phyloP scores from a whole-genome alignment of 2,888 invertebrate genomes.

The Drosophila mayaguana region DNA sequence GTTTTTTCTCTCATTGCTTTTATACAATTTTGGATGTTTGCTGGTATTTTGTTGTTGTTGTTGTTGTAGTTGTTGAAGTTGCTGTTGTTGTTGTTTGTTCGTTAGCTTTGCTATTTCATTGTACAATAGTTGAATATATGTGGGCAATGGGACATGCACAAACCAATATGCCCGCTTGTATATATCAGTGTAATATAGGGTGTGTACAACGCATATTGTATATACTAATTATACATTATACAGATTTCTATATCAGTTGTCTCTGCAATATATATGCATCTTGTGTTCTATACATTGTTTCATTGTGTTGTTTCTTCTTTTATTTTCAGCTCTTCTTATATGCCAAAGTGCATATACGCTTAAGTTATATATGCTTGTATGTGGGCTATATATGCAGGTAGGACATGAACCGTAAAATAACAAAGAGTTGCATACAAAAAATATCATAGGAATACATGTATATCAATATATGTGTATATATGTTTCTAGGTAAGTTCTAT shows the following conservation, averaged over 20 bases:
- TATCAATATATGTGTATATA: constrained; percentile 59
- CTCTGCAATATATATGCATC: constrained; percentile 21
- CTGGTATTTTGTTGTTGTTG: constrained; percentile 23
- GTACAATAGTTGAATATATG: constrained; percentile 65
- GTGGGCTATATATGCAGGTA: constrained; percentile 55
- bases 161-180: constrained; percentile 38
- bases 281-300: constrained; percentile 70
- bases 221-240: constrained; percentile 50
- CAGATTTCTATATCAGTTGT: constrained; percentile 25
- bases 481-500: constrained; percentile 22
- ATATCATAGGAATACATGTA: constrained; percentile 72
- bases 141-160: constrained; percentile 21
- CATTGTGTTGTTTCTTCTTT: constrained; percentile 46
- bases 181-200: constrained; percentile 52
- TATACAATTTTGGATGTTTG: constrained; percentile 40
- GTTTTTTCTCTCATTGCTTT: constrained; percentile 24
- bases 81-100: constrained; percentile 28
- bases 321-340: constrained; percentile 64
- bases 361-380: constrained; percentile 40
- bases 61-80: constrained; percentile 23
- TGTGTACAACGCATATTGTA: constrained; percentile 64
- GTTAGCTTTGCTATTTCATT: constrained; percentile 69
- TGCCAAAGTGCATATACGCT: constrained; percentile 43
- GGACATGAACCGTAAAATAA: constrained; percentile 52
- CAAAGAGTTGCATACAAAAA: constrained; percentile 58